Evolutionary conservation across 2,888 invertebrate genomes (phyloP), one percentile per base, ranked within the genome.

Genomic region (Brenthis hecate): DNA sequence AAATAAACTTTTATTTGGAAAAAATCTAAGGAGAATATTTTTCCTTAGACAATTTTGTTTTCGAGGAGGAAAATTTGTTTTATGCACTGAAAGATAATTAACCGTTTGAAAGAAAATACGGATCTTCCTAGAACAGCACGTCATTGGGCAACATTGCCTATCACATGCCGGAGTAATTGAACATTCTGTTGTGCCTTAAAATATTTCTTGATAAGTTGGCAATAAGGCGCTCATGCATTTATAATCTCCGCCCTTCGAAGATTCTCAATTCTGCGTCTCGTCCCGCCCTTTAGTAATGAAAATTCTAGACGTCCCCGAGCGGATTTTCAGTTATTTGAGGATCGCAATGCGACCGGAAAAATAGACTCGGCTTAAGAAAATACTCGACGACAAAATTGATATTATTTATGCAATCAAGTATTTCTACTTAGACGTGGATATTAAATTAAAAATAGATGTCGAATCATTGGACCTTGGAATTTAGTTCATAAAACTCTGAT

Each of bases 131-230:
- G 81, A 71, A 77, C 75, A 77, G 36, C 78, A 84, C 85, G 68
- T 47, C 58, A 54, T 65, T 77, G 79, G 75, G 75, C 80, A 74
- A 69, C 53, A 57, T 60, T 75, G 75, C 77, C 76, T 77, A 76
- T 77, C 80, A 81, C 82, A 83, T 85, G 78, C 80, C 84, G 74
- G 80, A 80, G 83, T 86, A 85, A 88, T 86, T 86, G 85, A 84
- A 87, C 84, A 86, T 86, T 86, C 84, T 85, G 77, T 78, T 76
- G 75, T 73, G 78, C 76, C 77, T 83, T 79, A 80, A 81, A 84
- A 87, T 87, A 85, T 85, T 85, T 80, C 80, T 77, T 81, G 77
- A 81, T 81, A 79, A 80, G 77, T 78, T 76, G 74, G 76, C 80
- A 79, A 78, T 81, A 78, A 80, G 76, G 75, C 74, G 70, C 73